Evolutionary conservation across 2,888 invertebrate species (phyloP).

Genomic region (Gerris lacustris): DNA sequence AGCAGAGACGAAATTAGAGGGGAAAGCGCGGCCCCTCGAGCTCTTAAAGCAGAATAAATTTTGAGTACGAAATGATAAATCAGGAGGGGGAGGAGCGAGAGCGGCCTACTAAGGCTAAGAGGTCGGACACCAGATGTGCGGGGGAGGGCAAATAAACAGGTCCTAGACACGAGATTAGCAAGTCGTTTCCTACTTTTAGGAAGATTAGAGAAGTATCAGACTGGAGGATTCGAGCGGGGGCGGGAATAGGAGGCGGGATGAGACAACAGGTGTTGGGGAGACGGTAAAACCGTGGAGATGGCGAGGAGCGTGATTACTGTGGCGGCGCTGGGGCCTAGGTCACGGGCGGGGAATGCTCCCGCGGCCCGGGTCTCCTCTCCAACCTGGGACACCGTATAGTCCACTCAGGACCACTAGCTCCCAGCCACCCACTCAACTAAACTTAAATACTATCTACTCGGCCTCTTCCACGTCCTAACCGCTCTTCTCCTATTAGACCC

Average conservation of each 20-base stretch:
- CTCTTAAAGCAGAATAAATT: neutral
- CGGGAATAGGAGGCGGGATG: neutral
- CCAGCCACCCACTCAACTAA: neutral
- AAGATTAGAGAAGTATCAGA: neutral
- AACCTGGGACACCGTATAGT: neutral
- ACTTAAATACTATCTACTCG: too few relatives aligned
- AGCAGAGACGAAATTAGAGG: constrained; percentile 1
- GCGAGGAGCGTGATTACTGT: neutral
- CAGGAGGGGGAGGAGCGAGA: constrained; percentile 1
- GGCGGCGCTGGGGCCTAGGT: neutral
- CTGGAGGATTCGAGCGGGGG: neutral
- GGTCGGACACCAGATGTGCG: neutral
- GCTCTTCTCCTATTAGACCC: too few relatives aligned
- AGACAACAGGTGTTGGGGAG: neutral
- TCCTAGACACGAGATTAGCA: too few relatives aligned
- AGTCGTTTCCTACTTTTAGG: neutral
- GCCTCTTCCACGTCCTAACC: too few relatives aligned
- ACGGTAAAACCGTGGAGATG: neutral
- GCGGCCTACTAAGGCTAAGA: neutral
- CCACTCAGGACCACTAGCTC: neutral
- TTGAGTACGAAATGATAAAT: neutral
- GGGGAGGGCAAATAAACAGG: neutral
- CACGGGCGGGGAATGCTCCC: constrained; percentile 5
- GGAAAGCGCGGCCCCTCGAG: neutral
- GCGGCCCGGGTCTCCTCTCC: neutral